These are phyloP conservation scores for Climacteris rufus DNA, from an alignment of 2,113 vertebrate genomes.

Conservation along the genomic window DNA sequence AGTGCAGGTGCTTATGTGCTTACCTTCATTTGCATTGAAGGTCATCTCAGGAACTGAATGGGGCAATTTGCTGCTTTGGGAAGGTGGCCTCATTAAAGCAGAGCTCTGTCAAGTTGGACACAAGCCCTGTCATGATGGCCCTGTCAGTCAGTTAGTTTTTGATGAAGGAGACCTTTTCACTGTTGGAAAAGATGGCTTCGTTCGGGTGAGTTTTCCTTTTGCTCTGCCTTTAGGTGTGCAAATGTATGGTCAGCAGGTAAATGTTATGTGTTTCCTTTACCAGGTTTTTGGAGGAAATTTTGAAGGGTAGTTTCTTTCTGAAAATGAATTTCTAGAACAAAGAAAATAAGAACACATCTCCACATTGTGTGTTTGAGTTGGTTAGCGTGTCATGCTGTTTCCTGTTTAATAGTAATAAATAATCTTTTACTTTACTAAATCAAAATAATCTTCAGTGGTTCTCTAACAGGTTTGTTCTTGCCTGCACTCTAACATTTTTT, in stretches of 20 bases:
- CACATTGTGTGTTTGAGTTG: neutral
- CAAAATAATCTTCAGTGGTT: neutral
- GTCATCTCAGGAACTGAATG: conserved; percentile 92
- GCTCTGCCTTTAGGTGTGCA: neutral
- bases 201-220: conserved; percentile 78
- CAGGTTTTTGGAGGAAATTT: neutral
- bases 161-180: conserved; percentile 89
- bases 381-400: rapidly evolving
- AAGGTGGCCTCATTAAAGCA: conserved; percentile 85
- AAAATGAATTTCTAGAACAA: neutral
- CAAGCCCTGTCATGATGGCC: conserved; percentile 80
- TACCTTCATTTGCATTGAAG: conserved; percentile 61
- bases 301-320: neutral
- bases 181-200: conserved; percentile 83
- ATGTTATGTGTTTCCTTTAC: neutral
- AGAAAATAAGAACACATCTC: neutral
- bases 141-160: conserved; percentile 82
- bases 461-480: neutral
- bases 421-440: neutral
- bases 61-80: conserved; percentile 95
- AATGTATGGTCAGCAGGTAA: neutral
- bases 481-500: neutral
- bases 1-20: neutral
- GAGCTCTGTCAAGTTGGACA: conserved; percentile 79
- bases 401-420: neutral